Conservation (phyloP, 2,888 invertebrate species). For the Steinernema carpocapsae region DNA sequence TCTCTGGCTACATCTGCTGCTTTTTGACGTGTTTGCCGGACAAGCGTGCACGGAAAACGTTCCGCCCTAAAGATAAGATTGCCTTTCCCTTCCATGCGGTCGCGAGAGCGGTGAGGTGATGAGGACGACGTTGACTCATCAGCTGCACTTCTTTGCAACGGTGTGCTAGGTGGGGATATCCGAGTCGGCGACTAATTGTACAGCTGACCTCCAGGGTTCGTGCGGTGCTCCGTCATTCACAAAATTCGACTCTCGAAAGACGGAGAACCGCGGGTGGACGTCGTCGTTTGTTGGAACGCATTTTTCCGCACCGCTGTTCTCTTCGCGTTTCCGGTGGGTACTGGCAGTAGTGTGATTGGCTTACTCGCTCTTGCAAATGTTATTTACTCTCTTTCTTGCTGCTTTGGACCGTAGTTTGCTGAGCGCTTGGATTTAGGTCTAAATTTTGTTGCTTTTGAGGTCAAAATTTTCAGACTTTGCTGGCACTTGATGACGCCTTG, state of each 20-base stretch:
- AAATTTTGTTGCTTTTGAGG: no score
- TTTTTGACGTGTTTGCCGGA: background rate
- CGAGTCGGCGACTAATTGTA: slow-evolving; percentile 16
- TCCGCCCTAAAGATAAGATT: background rate
- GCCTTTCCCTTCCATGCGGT: slow-evolving; percentile 14
- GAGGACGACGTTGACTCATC: slow-evolving; percentile 2
- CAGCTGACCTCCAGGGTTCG: slow-evolving; percentile 21
- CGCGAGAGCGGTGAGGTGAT: no score
- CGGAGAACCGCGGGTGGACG: background rate
- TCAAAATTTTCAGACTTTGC: no score
- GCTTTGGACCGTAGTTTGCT: no score
- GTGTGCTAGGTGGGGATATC: slow-evolving; percentile 5
- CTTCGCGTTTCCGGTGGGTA: background rate
- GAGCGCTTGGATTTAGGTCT: no score
- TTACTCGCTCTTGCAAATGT: no score
- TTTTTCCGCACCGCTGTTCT: slow-evolving; percentile 14
- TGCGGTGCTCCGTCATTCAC: slow-evolving; percentile 1
- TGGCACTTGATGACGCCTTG: no score
- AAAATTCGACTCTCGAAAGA: slow-evolving; percentile 3
- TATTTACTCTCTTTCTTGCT: no score
- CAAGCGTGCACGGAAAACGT: background rate
- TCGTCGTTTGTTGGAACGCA: slow-evolving; percentile 12
- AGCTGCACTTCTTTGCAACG: slow-evolving; percentile 14
- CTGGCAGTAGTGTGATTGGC: no score
- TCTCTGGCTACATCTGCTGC: background rate